Evolutionary conservation across 2,113 vertebrate genomes (phyloP), one percentile per base, ranked within the genome.

Genomic region (Clarias magur): DNA sequence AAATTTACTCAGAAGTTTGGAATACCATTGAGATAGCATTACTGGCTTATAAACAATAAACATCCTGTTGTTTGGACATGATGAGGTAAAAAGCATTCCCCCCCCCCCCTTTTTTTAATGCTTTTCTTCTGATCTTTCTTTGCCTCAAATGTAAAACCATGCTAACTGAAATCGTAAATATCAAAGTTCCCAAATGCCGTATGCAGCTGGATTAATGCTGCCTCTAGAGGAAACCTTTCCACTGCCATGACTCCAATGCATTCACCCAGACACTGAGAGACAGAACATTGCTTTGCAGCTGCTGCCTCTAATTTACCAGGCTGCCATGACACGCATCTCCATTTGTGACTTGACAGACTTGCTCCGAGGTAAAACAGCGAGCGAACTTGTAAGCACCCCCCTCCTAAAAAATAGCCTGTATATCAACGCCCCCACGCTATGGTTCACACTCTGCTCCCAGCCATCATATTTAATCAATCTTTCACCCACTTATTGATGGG

Each of bases 401-500:
- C 85, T 87, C 91, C 90, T 89, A 86, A 92, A 95, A 90, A 94
- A 95, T 93, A 94, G 91, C 89, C 65, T 83, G 83, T 86, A 83
- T 89, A 92, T 93, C 87, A 93, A 90, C 93, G 86, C 86, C 89
- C 91, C 91, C 90, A 91, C 89, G 91, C 91, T 89, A 90, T 92
- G 91, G 88, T 93, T 91, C 88, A 85, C 91, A 91, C 90, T 92
- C 89, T 85, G 93, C 92, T 91, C 83, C 54, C 88, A 90, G 92
- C 93, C 92, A 93, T 93, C 89, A 93, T 89, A 93, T 90, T 92
- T 91, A 89, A 95, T 94, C 94, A 94, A 93, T 94, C 93, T 93
- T 93, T 93, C 92, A 93, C 80, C 89, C 89, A 91, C 88, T 88
- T 95, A 95, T 95, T 96, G 95, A 95, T 85, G 83, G 89, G 84